These are phyloP conservation scores for Campoletis raptor DNA, from an alignment of 2,888 invertebrate genomes.

Conservation along the genomic window DNA sequence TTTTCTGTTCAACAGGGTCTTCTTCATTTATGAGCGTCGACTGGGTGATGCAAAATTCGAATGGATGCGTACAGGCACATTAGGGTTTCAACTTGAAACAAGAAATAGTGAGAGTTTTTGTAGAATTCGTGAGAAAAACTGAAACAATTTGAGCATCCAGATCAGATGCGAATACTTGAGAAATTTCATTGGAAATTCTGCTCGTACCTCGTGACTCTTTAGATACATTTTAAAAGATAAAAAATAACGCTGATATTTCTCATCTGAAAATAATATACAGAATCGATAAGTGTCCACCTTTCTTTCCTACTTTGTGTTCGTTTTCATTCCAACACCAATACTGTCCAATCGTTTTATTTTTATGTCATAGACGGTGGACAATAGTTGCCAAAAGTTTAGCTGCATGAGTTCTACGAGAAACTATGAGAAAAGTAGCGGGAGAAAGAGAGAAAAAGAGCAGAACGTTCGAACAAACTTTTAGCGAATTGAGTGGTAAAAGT, in stretches of 20 bases:
- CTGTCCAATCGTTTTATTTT: conserved; percentile 51
- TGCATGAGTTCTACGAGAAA: conserved; percentile 12
- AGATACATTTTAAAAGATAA: conserved; percentile 27
- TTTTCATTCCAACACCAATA: conserved; percentile 19
- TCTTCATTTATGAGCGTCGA: conserved; percentile 8
- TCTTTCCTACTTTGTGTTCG: conserved; percentile 10
- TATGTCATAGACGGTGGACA: conserved; percentile 46
- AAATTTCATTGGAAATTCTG: not conserved
- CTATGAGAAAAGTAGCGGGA: conserved; percentile 13
- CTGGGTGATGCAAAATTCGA: conserved; percentile 37
- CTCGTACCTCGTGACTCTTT: not conserved
- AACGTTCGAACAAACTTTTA: conserved; percentile 61
- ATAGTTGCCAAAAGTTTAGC: conserved; percentile 60
- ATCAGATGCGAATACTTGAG: not conserved
- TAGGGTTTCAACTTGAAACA: not conserved
- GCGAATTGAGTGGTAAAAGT: conserved; percentile 71
- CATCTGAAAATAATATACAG: conserved; percentile 17
- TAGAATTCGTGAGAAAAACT: not conserved
- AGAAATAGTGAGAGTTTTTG: not conserved
- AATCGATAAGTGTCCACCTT: not conserved
- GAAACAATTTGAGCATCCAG: not conserved
- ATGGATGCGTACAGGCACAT: conserved; percentile 9
- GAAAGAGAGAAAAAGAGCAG: conserved; percentile 9
- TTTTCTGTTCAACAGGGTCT: conserved; percentile 19
- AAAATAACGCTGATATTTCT: conserved; percentile 25